These are phyloP conservation scores for Zaprionus gabonicus DNA, from an alignment of 1,140 invertebrate species.

Conservation along the genomic window DNA sequence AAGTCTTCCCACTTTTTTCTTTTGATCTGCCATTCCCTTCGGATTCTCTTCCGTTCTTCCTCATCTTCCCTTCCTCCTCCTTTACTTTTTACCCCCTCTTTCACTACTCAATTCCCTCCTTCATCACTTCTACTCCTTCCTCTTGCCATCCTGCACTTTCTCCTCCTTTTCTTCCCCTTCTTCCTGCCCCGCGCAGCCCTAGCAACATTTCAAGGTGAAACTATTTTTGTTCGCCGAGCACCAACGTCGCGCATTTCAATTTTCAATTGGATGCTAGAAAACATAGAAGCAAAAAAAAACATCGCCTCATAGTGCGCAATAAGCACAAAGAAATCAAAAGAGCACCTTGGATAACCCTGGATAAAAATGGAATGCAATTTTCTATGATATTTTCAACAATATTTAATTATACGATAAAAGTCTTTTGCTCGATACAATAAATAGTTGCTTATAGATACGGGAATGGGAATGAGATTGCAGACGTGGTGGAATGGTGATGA, in stretches of 20 bases:
- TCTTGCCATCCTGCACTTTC: not conserved
- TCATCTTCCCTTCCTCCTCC: not conserved
- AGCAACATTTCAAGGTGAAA: constrained; percentile 66
- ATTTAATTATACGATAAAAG: constrained; percentile 33
- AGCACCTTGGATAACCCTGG: constrained; percentile 6
- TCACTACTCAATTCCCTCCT: not conserved
- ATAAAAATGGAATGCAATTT: constrained; percentile 8
- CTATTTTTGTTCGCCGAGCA: constrained; percentile 62
- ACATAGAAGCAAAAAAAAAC: constrained; percentile 40
- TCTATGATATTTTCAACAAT: constrained; percentile 3
- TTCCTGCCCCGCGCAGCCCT: not conserved
- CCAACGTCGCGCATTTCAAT: constrained; percentile 29
- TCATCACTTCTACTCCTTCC: not conserved
- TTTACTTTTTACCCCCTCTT: not conserved
- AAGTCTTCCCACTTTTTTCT: not conserved
- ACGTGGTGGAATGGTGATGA: not conserved
- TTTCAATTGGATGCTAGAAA: constrained; percentile 61
- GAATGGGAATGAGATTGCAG: not conserved
- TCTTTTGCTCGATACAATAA: constrained; percentile 45
- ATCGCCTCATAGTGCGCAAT: constrained; percentile 68
- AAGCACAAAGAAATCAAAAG: constrained; percentile 42
- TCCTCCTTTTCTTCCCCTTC: not conserved
- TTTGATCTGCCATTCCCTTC: not conserved
- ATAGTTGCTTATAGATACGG: constrained; percentile 13
- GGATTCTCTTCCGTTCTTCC: not conserved